Evolutionary conservation across 2,113 vertebrate species (phyloP).

Genomic region (Percopsis transmontana): DNA sequence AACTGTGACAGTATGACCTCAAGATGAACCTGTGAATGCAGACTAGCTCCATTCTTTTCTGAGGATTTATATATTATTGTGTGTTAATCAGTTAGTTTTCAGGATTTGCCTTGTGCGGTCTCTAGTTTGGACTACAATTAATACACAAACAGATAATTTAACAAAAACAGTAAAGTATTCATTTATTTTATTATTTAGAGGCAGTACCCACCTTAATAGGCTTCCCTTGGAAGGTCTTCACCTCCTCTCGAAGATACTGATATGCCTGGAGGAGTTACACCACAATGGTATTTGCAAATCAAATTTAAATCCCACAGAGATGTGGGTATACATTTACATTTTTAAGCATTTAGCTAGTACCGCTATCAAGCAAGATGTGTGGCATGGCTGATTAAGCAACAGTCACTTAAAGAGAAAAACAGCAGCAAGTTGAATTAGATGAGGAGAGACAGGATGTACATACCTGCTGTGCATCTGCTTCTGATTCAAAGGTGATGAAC

Average conservation of each 20-base stretch:
- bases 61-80: no score
- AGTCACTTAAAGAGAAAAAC: not conserved
- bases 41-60: no score
- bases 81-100: no score
- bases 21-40: no score
- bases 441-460: not conserved
- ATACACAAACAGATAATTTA: not conserved
- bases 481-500: conserved; percentile 99
- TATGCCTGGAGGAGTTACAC: conserved; percentile 83
- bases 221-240: conserved; percentile 97
- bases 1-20: no score
- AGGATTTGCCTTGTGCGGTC: no score
- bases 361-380: no score
- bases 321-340: no score
- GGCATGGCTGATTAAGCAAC: no score
- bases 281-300: not conserved
- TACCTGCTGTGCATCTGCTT: conserved; percentile 98
- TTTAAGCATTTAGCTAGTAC: no score
- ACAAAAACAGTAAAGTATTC: not conserved
- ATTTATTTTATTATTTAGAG: not conserved
- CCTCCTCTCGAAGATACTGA: conserved; percentile 96
- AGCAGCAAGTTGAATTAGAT: not conserved
- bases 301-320: no score
- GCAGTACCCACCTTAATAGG: conserved; percentile 74
- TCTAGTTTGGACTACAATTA: no score